phyloP scores from a whole-genome alignment of 2,888 invertebrate species.

The Ceraclea dissimilis region DNA sequence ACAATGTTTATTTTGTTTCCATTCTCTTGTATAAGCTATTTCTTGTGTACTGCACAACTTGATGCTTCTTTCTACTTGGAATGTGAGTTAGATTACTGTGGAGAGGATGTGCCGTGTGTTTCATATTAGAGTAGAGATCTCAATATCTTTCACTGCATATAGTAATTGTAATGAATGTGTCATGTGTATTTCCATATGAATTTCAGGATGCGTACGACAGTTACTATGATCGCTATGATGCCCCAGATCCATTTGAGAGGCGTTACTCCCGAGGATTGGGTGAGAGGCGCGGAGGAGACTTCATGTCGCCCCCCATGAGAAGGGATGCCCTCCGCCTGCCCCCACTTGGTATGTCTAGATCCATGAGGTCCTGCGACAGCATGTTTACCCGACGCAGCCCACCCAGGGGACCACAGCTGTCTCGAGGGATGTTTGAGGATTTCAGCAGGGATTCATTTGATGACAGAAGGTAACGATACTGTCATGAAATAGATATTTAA shows the following conservation, averaged over 20 bases:
- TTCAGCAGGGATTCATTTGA: constrained; percentile 84
- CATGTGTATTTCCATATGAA: background rate
- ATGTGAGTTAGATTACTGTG: too few species aligned
- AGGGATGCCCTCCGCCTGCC: constrained; percentile 75
- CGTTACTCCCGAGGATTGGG: constrained; percentile 61
- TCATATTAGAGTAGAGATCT: too few species aligned
- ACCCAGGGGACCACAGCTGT: constrained; percentile 51
- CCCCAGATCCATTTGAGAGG: constrained; percentile 73
- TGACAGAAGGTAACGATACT: constrained; percentile 61
- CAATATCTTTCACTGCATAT: too few species aligned
- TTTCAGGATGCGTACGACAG: constrained; percentile 62
- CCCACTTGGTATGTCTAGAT: constrained; percentile 53
- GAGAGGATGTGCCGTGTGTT: too few species aligned
- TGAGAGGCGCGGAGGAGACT: constrained; percentile 51
- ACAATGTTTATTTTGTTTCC: constrained; percentile 30
- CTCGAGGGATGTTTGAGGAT: constrained; percentile 70
- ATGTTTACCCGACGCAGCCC: constrained; percentile 81
- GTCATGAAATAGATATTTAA: too few species aligned
- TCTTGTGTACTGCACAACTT: background rate
- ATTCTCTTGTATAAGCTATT: background rate
- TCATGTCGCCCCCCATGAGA: constrained; percentile 66
- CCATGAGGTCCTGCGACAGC: constrained; percentile 64
- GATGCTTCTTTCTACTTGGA: too few species aligned
- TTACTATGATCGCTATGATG: constrained; percentile 74
- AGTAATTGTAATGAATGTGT: too few species aligned